Evolutionary conservation across 92 coral and sea anemone genomes (phyloP), one percentile per base, ranked within the genome.

Genomic region (Porites lobata): DNA sequence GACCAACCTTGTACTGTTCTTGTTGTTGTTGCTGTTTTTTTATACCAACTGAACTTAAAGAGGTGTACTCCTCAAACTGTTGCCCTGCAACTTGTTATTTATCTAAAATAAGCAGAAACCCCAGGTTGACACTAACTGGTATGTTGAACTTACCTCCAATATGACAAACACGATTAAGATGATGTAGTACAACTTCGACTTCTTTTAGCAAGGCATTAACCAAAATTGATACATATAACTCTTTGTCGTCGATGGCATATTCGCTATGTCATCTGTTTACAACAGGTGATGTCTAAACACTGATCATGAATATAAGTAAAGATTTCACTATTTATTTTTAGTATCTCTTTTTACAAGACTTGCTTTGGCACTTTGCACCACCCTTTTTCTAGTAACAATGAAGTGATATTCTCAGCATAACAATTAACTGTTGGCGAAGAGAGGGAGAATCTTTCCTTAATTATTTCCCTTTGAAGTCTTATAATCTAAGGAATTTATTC

Each of bases 261-360:
- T 79, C 26, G 58, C 11, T 56, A 5, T 43, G 58, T 21, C 3
- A 9, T n/a, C 24, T 24, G 12, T 13, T 24, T 1, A 26, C 21
- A 14, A 29, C 83, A 79, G 83, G 83, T 79, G 83, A 32, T 7
- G 15, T 32, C 26, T 24, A 24, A 24, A 24, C 26, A 24, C 0
- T 14, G 20, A 32, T 79, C 73, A 79, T 64, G 72, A 79, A n/a
- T n/a, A 79, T 79, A 79, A 64, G 47, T 79, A 38, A 79, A 62
- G 4, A 76, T 12, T 58, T 57, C 68, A 76, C 38, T 56, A 57
- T 76, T 29, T 26, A 22, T 76, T 76, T 22, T 15, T 21, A 61
- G 65, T 10, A 32, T 76, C 50, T 53, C 15, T 21, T 24, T 76
- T 69, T 6, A 13, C 13, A 15, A 11, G 38, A 50, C 17, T 12